These are phyloP conservation scores for Gymnorhina tibicen DNA, from an alignment of 2,113 vertebrate genomes.

Conservation along the genomic window DNA sequence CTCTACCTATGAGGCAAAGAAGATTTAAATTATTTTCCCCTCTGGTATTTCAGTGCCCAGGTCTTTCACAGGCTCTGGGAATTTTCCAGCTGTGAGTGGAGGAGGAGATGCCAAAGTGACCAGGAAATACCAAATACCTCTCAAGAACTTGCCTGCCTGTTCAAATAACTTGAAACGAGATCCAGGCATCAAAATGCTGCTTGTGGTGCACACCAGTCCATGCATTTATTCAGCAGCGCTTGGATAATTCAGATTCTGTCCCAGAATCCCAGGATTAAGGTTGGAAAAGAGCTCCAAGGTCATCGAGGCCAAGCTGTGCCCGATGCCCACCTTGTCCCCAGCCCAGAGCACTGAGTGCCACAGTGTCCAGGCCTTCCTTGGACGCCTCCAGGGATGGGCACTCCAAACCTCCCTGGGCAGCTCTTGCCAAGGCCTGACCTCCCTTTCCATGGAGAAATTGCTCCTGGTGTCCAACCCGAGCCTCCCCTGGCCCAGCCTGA, in stretches of 20 bases:
- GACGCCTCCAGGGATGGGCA: background rate
- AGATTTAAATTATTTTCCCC: background rate
- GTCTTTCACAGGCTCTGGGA: background rate
- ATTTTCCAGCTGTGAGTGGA: background rate
- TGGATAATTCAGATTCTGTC: background rate
- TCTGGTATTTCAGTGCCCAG: background rate
- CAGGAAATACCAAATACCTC: background rate
- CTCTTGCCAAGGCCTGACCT: accelerated
- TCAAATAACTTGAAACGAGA: background rate
- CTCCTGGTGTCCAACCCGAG: accelerated
- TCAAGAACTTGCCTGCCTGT: background rate
- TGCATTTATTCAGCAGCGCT: background rate
- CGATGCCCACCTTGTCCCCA: accelerated
- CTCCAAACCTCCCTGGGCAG: background rate
- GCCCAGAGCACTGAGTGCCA: background rate
- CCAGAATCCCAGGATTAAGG: background rate
- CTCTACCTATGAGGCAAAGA: background rate
- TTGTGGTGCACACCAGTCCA: background rate
- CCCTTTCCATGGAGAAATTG: background rate
- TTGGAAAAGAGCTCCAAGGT: background rate
- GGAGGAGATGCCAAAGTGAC: background rate
- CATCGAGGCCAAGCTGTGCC: background rate
- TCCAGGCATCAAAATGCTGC: background rate
- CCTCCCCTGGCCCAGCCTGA: accelerated
- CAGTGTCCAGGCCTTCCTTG: background rate